A percentile compares a stretch with the other conserved stretches of the same genome.
These are phyloP conservation scores for Drosophila percnosoma DNA, from an alignment of 2,888 invertebrate species.

Conservation along the genomic window DNA sequence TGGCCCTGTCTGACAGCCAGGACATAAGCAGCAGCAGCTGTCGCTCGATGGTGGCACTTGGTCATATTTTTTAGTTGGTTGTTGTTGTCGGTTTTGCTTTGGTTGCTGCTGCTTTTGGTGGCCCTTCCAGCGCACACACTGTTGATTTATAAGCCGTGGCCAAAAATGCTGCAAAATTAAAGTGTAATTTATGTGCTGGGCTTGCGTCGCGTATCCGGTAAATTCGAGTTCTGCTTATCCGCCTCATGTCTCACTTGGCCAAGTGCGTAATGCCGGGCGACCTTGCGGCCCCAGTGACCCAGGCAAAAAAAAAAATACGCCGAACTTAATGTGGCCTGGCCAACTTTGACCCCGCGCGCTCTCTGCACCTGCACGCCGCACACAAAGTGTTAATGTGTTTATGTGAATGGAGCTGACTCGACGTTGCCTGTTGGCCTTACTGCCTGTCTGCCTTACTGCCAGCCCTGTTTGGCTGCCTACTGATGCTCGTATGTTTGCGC, in stretches of 20 bases:
- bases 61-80: slow-evolving; percentile 35
- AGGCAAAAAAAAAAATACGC: slow-evolving; percentile 1
- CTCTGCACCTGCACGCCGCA: slow-evolving; percentile 43
- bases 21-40: slow-evolving; percentile 48
- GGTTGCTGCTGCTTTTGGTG: slow-evolving; percentile 6
- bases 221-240: slow-evolving; percentile 65
- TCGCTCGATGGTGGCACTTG: slow-evolving; percentile 47
- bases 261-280: slow-evolving; percentile 71
- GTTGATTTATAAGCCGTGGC: slow-evolving; percentile 84
- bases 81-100: not conserved
- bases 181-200: slow-evolving; percentile 83
- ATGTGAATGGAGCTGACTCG: slow-evolving; percentile 58
- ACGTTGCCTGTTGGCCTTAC: slow-evolving; percentile 34
- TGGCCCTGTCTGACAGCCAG: not conserved
- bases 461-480: slow-evolving; percentile 17
- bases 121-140: slow-evolving; percentile 39
- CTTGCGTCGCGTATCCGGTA: slow-evolving; percentile 48
- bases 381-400: slow-evolving; percentile 77
- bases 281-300: slow-evolving; percentile 58
- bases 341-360: slow-evolving; percentile 61
- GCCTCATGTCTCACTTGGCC: slow-evolving; percentile 54
- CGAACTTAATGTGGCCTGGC: slow-evolving; percentile 68
- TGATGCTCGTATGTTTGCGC: slow-evolving; percentile 46
- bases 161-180: slow-evolving; percentile 83
- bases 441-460: not conserved